These are phyloP conservation scores for Trypoxylon attenuatum DNA, from an alignment of 2,888 invertebrate species.

Conservation along the genomic window DNA sequence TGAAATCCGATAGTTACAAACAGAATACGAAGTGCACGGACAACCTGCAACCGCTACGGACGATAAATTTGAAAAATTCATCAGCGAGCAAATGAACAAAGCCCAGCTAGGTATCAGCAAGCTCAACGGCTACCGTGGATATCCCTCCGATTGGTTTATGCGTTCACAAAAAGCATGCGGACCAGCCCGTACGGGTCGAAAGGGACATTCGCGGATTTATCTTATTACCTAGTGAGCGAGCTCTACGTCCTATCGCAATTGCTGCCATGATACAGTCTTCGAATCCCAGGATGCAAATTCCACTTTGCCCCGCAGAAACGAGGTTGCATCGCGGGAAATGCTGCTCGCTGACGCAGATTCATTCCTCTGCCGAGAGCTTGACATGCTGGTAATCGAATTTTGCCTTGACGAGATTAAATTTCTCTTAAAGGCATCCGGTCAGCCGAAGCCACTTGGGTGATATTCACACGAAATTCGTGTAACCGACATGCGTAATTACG, in stretches of 20 bases:
- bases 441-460: too few relatives aligned
- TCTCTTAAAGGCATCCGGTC: not conserved
- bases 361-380: conserved; percentile 4
- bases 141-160: conserved; percentile 25
- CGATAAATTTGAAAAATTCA: conserved; percentile 33
- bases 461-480: too few relatives aligned
- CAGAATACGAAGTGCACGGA: not conserved
- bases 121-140: not conserved
- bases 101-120: not conserved
- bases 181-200: conserved; percentile 6
- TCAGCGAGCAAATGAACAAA: conserved; percentile 29
- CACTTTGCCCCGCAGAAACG: conserved; percentile 2
- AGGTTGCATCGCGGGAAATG: conserved; percentile 14
- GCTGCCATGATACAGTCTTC: conserved; percentile 2
- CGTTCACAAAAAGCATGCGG: conserved; percentile 7
- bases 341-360: not conserved
- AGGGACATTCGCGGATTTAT: conserved; percentile 22
- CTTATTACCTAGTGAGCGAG: conserved; percentile 30
- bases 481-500: too few relatives aligned
- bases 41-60: not conserved
- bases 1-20: too few relatives aligned
- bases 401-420: not conserved
- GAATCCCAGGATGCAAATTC: conserved; percentile 40
- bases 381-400: conserved; percentile 13
- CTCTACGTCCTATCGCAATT: not conserved